Evolutionary conservation across 2,888 invertebrate genomes (phyloP), one percentile per base, ranked within the genome.

Genomic region (Cerastoderma edule): DNA sequence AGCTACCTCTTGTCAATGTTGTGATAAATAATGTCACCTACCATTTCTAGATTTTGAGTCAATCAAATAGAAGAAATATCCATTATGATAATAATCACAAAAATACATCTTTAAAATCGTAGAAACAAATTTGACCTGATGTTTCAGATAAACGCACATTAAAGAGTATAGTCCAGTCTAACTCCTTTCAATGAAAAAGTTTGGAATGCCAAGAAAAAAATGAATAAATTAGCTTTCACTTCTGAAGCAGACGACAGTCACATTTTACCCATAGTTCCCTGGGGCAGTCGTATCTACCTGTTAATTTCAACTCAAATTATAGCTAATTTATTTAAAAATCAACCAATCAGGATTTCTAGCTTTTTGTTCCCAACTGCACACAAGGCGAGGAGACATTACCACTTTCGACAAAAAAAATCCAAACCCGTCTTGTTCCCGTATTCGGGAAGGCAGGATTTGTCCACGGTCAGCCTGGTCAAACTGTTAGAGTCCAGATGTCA

Each of bases 291-390:
- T 50, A 63, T 60, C 69, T 60, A 69, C 69, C 69, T 48, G 69
- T 33, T 69, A 69, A 69, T 72, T 72, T 68, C 33, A 63, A 46
- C 60, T 30, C 72, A 73, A 73, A 71, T 78, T 78, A 74, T 71
- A 39, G 48, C 63, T 65, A 64, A 77, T 74, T 74, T 74, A 78
- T 74, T 64, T 73, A 60, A 53, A 39, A 69, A 69, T 27, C 32
- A 46, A 63, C 67, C 46, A 56, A 57, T 72, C 53, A 48, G 54
- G 50, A n/a, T 69, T 72, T 68, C 66, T 46, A 63, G 19, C 32
- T 44, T 54, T 67, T 67, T 60, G 54, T 57, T 50, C 24, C 6
- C 27, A 27, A 39, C 60, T 53, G 72, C 68, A 72, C 32, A 32
- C 39, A 39, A 54, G 39, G 54, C 39, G 54, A 54, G 28, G 16